A percentile compares a stretch with the other conserved stretches of the same genome.
These are phyloP conservation scores for Pholis gunnellus DNA, from an alignment of 2,113 vertebrate species.

Conservation along the genomic window DNA sequence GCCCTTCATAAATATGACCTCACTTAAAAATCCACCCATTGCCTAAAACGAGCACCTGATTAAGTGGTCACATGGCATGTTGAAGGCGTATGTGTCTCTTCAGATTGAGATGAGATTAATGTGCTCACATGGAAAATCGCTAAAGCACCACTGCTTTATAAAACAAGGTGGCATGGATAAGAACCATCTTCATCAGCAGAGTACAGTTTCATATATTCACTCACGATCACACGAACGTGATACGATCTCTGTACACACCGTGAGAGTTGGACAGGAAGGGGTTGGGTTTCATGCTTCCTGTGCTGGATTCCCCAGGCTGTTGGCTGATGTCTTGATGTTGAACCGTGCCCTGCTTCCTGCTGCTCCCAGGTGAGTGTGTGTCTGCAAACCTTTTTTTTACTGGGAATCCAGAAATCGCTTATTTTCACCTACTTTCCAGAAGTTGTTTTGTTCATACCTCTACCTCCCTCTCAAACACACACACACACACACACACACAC, in stretches of 20 bases:
- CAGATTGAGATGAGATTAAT: neutral
- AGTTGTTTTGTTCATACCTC: neutral
- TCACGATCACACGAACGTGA: neutral
- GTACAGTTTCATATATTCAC: neutral
- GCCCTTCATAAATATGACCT: neutral
- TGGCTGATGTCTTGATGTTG: conserved; percentile 87
- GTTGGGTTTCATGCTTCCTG: conserved; percentile 93
- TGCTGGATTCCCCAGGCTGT: conserved; percentile 88
- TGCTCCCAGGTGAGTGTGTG: conserved; percentile 89
- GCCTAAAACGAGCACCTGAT: neutral
- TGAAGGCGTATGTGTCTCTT: neutral
- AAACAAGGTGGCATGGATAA: neutral
- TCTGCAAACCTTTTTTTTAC: conserved; percentile 52
- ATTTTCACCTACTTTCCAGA: neutral
- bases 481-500: neutral
- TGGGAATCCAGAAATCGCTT: conserved; percentile 75
- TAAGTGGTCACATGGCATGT: neutral
- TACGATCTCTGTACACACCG: conserved; percentile 14
- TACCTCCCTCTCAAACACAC: neutral
- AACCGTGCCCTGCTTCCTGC: conserved; percentile 90
- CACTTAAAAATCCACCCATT: neutral
- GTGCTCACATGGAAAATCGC: neutral
- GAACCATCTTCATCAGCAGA: neutral
- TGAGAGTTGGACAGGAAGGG: conserved; percentile 80
- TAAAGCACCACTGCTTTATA: neutral